phyloP scores from a whole-genome alignment of 2,797 vertebrate genomes.

The Mergus octosetaceus region DNA sequence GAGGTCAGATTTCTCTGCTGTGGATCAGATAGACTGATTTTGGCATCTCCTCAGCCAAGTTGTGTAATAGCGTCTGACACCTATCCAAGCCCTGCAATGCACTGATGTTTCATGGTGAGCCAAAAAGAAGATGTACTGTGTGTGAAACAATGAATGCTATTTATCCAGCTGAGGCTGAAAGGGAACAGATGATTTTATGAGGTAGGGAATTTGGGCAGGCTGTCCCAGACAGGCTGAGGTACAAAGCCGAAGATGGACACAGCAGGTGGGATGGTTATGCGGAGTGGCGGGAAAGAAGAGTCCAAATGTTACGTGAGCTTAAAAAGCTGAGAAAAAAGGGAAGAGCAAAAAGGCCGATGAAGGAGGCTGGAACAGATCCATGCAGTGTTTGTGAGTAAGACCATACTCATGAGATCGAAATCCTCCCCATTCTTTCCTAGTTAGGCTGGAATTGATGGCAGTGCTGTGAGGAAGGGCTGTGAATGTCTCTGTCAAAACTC shows the following conservation, averaged over 20 bases:
- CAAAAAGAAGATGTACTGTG: conserved; percentile 20
- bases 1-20: background rate
- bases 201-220: background rate
- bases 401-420: background rate
- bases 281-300: background rate
- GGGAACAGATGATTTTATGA: background rate
- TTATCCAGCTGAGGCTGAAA: background rate
- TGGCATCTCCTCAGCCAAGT: background rate
- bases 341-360: background rate
- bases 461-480: rapidly evolving
- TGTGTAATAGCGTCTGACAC: conserved; percentile 2
- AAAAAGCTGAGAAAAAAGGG: background rate
- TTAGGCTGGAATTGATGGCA: background rate
- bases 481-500: background rate
- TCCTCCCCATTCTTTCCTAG: background rate
- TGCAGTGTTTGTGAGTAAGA: background rate
- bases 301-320: background rate
- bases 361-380: background rate
- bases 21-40: background rate
- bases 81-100: background rate
- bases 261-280: background rate
- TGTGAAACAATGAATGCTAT: conserved; percentile 11
- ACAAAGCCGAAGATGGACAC: background rate
- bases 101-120: background rate
- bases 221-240: background rate